Conservation (phyloP, 2,797 vertebrate species). For the Apogon hyalosoma region DNA sequence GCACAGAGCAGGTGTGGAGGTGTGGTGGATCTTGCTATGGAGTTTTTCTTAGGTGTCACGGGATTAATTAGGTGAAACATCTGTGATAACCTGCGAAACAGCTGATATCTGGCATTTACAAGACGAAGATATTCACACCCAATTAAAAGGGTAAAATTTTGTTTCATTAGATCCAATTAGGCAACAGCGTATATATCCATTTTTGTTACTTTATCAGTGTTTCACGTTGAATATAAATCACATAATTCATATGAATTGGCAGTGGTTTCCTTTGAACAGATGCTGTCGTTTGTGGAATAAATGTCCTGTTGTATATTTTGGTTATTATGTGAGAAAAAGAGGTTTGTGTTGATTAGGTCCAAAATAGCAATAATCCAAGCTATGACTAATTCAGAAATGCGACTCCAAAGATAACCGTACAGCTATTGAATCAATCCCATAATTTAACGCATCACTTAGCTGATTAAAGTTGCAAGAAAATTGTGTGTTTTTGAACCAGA, state of each 20-base stretch:
- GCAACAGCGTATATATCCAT: no score
- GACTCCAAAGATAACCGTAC: neutral
- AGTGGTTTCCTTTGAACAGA: neutral
- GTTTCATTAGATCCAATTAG: neutral
- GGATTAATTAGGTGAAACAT: constrained; percentile 61
- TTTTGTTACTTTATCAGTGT: no score
- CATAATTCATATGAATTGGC: neutral
- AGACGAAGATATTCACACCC: neutral
- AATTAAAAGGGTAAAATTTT: neutral
- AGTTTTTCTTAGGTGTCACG: constrained; percentile 35
- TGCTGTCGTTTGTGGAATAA: neutral
- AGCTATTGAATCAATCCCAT: constrained; percentile 4
- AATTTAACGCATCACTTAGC: constrained; percentile 12
- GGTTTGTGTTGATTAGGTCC: constrained; percentile 9
- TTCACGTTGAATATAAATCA: neutral
- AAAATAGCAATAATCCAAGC: constrained; percentile 11
- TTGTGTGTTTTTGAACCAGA: neutral
- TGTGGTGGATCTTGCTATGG: constrained; percentile 28
- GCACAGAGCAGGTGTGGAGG: constrained; percentile 56
- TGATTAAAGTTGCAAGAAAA: neutral
- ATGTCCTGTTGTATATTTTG: neutral
- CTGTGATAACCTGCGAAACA: constrained; percentile 40
- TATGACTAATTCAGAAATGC: constrained; percentile 3
- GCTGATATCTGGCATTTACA: constrained; percentile 33
- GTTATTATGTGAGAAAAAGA: constrained; percentile 1